Percentiles rank a stretch among this genome's conserved stretches.
Evolutionary conservation across 2,888 invertebrate genomes (phyloP).

Genomic region (Drosophila dives): DNA sequence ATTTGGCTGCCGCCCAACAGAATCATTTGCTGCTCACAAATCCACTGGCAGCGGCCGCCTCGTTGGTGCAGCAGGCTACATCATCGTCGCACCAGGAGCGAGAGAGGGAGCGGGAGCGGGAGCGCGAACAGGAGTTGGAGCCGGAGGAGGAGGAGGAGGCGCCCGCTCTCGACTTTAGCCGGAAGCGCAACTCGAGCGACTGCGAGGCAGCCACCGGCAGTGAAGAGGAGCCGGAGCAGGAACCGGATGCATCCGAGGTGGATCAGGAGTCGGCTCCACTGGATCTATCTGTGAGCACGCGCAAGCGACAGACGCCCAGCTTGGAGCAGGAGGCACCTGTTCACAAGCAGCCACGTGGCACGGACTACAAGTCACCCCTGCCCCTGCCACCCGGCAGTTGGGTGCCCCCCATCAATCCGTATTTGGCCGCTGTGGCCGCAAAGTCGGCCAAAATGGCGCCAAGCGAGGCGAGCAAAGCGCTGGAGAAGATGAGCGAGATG

Average conservation of each 20-base stretch:
- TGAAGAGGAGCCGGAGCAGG: constrained; percentile 50
- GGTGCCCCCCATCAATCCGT: constrained; percentile 92
- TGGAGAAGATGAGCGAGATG: constrained; percentile 96
- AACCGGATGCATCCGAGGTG: constrained; percentile 16
- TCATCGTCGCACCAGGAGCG: constrained; percentile 65
- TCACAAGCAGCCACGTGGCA: constrained; percentile 88
- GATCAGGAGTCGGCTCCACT: constrained; percentile 85
- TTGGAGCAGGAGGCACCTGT: constrained; percentile 87
- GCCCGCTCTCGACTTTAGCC: constrained; percentile 92
- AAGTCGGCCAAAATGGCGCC: constrained; percentile 88
- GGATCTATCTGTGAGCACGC: constrained; percentile 92
- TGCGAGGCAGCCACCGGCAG: constrained; percentile 69
- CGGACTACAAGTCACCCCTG: constrained; percentile 88
- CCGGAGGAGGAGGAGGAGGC: constrained; percentile 85
- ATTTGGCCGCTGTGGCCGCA: constrained; percentile 92
- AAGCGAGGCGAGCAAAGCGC: constrained; percentile 93
- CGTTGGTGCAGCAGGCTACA: constrained; percentile 85
- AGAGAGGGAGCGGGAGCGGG: constrained; percentile 53
- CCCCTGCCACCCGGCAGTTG: constrained; percentile 87
- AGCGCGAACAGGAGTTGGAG: constrained; percentile 84
- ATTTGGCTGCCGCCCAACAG: constrained; percentile 90
- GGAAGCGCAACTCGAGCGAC: constrained; percentile 86
- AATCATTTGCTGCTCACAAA: constrained; percentile 91
- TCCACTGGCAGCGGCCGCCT: constrained; percentile 90
- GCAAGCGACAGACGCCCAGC: constrained; percentile 90